Evolutionary conservation across 2,113 vertebrate genomes (phyloP).

Genomic region (Sapayoa aenigma): DNA sequence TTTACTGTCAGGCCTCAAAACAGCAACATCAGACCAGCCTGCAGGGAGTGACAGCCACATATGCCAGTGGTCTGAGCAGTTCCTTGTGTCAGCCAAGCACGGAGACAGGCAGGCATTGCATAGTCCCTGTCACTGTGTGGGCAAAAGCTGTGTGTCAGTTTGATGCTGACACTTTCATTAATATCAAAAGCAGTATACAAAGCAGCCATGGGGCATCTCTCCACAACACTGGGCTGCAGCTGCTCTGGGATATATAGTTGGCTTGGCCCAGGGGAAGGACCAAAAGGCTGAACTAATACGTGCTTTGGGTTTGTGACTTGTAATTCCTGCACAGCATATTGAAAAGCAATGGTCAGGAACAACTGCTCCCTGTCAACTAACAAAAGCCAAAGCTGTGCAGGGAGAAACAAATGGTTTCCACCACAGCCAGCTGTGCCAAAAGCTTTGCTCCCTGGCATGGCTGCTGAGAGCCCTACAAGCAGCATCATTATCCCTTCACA

Average conservation of each 20-base stretch:
- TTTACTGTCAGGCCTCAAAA: not conserved
- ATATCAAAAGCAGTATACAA: not conserved
- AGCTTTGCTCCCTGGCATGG: not conserved
- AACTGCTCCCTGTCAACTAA: not conserved
- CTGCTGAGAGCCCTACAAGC: not conserved
- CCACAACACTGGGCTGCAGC: not conserved
- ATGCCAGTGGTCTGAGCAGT: accelerated
- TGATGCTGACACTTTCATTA: not conserved
- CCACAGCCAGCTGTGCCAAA: not conserved
- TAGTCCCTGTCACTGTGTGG: not conserved
- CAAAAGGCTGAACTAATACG: not conserved
- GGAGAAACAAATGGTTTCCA: not conserved
- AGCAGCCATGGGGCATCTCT: not conserved
- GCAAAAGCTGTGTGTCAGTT: not conserved
- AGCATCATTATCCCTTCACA: not conserved
- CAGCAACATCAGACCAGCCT: not conserved
- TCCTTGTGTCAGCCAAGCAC: not conserved
- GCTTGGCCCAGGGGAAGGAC: not conserved
- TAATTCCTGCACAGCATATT: not conserved
- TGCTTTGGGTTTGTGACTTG: not conserved
- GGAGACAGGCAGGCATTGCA: not conserved
- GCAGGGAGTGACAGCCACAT: not conserved
- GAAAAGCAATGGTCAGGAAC: not conserved
- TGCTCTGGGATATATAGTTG: not conserved
- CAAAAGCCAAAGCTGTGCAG: not conserved